Conservation (phyloP, 1,140 invertebrate genomes). For the Lycorma delicatula region DNA sequence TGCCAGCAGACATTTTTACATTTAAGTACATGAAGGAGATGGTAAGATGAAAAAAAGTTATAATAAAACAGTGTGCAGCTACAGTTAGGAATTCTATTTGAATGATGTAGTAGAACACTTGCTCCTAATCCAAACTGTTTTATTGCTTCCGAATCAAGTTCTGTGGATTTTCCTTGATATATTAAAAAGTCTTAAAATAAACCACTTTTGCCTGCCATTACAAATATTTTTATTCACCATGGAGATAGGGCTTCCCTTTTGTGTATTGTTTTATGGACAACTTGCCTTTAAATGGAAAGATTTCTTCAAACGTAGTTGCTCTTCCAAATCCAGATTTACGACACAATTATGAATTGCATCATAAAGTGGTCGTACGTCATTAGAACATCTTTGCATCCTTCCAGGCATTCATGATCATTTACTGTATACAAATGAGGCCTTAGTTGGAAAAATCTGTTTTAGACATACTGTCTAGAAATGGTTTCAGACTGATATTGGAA, state of each 20-base stretch:
- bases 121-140: not conserved
- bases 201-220: constrained; percentile 16
- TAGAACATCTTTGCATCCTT: constrained; percentile 27
- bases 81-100: too few relatives aligned
- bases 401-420: constrained; percentile 22
- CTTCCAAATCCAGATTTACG: constrained; percentile 23
- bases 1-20: constrained; percentile 34
- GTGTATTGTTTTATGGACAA: constrained; percentile 28
- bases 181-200: constrained; percentile 29
- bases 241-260: constrained; percentile 27
- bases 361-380: constrained; percentile 31
- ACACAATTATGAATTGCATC: constrained; percentile 28
- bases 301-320: constrained; percentile 29
- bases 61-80: constrained; percentile 24
- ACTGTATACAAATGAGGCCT: constrained; percentile 28
- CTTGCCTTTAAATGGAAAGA: constrained; percentile 30
- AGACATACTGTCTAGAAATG: constrained; percentile 13
- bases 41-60: constrained; percentile 34
- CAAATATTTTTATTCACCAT: constrained; percentile 24
- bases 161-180: constrained; percentile 30
- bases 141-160: constrained; percentile 15
- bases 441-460: constrained; percentile 27
- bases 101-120: not conserved
- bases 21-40: constrained; percentile 35
- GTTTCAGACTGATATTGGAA: not conserved